These are phyloP conservation scores for Monomorium pharaonis DNA, from an alignment of 1,140 invertebrate species.

Conservation along the genomic window DNA sequence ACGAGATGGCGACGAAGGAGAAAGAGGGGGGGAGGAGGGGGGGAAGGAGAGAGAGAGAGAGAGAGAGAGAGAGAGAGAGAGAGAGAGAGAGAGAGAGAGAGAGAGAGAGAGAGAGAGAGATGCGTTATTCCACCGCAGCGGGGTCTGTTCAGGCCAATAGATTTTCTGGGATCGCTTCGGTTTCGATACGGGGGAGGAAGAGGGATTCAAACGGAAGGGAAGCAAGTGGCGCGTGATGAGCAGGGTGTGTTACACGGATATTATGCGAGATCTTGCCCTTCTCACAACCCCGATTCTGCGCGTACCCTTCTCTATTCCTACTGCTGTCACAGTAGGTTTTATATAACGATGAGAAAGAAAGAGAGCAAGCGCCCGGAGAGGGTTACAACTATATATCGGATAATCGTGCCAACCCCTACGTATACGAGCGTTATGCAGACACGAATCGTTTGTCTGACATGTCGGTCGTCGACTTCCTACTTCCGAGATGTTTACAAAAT, in stretches of 20 bases:
- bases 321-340: conserved; percentile 60
- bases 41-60: neutral
- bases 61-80: conserved; percentile 25
- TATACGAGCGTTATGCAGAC: conserved; percentile 46
- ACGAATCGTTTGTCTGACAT: conserved; percentile 43
- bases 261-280: conserved; percentile 77
- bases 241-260: conserved; percentile 80
- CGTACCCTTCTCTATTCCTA: conserved; percentile 42
- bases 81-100: no score
- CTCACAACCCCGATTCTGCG: conserved; percentile 56
- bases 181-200: conserved; percentile 33
- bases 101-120: conserved; percentile 27
- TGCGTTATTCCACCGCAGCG: conserved; percentile 59
- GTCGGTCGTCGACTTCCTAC: conserved; percentile 60
- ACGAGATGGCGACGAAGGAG: neutral
- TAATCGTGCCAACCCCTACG: conserved; percentile 72
- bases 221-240: conserved; percentile 82
- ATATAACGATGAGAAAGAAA: conserved; percentile 55
- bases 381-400: conserved; percentile 78
- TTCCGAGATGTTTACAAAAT: conserved; percentile 57
- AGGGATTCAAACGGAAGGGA: conserved; percentile 64
- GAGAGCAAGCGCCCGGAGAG: conserved; percentile 50
- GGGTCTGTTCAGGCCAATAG: conserved; percentile 64
- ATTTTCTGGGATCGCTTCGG: conserved; percentile 72
- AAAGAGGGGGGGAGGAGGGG: neutral